These are phyloP conservation scores for Ciconia maguari DNA, from an alignment of 2,113 vertebrate species.

Conservation along the genomic window DNA sequence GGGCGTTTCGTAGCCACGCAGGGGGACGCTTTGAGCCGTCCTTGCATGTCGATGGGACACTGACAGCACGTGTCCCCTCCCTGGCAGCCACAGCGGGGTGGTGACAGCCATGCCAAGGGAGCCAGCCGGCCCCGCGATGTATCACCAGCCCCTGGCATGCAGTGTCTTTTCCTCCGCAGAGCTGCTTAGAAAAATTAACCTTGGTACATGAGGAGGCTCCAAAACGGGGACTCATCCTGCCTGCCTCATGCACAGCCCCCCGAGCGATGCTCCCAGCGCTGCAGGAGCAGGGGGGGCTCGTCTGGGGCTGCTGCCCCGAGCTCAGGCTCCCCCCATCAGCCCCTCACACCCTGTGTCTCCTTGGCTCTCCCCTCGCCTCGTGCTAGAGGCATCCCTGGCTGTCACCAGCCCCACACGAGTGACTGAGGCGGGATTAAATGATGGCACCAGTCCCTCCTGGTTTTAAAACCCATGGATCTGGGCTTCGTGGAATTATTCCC, in stretches of 20 bases:
- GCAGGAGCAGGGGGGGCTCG: background rate
- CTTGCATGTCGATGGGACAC: fast-evolving
- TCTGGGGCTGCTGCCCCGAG: background rate
- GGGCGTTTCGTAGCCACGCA: background rate
- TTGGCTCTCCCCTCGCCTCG: fast-evolving
- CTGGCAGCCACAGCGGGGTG: background rate
- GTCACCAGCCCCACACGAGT: background rate
- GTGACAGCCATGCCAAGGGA: background rate
- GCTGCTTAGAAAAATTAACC: background rate
- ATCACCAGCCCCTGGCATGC: background rate
- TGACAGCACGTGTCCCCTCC: background rate
- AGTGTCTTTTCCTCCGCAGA: background rate
- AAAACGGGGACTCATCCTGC: background rate
- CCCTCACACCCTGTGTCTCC: background rate
- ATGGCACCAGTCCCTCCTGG: background rate
- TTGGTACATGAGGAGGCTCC: background rate
- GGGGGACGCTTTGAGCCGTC: background rate
- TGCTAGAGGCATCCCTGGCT: background rate
- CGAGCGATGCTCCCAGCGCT: background rate
- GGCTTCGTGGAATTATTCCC: background rate
- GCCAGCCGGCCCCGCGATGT: background rate
- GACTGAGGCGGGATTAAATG: background rate
- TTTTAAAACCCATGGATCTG: background rate
- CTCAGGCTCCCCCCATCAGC: no score
- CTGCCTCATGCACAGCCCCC: background rate